Evolutionary conservation across 2,113 vertebrate species (phyloP), one percentile per base, ranked within the genome.

Genomic region (Rhizomys pruinosus): DNA sequence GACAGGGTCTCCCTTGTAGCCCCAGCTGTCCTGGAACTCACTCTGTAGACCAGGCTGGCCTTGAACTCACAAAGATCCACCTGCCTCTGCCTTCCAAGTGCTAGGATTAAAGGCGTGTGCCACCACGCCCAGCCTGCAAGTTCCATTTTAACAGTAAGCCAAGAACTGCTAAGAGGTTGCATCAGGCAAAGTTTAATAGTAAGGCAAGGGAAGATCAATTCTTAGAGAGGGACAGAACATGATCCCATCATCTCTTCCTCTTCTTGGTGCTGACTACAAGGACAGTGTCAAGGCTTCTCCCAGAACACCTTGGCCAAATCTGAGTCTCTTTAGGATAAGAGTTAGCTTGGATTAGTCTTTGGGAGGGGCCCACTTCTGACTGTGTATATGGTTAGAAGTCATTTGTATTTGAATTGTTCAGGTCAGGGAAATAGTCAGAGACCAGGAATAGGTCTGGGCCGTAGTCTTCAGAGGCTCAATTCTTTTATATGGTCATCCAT

Each of bases 361-460:
- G 29, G 0, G 0, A 91, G 91, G 94, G 59, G 66, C 95, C 91
- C 90, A 61, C 87, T 76, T 97, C 98, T 98, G 98, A 97, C 98
- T 98, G 99, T 0, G 99, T 99, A 93, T 99, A 98, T 0, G 93
- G 97, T 47, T 98, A 98, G 1, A 97, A 98, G 6, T 98, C 98
- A 0, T 98, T 99, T 79, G 98, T 98, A 63, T 97, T 98, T 96
- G 99, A 98, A 96, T 99, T 99, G 93, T 98, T 98, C 66, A 97
- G 97, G 90, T 98, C 44, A 69, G 22, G 98, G 19, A 98, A 99
- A 13, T 96, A 95, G 63, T 97, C 97, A 0, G 99, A 99, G 99
- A 99, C 0, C 98, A 99, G 10, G 99, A 99, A 0, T 98, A 98
- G 85, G 98, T 98, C 84, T 98, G 98, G 12, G 98, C 98, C 69